Evolutionary conservation across 2,113 vertebrate genomes (phyloP).

Genomic region (Zosterops pallidus): DNA sequence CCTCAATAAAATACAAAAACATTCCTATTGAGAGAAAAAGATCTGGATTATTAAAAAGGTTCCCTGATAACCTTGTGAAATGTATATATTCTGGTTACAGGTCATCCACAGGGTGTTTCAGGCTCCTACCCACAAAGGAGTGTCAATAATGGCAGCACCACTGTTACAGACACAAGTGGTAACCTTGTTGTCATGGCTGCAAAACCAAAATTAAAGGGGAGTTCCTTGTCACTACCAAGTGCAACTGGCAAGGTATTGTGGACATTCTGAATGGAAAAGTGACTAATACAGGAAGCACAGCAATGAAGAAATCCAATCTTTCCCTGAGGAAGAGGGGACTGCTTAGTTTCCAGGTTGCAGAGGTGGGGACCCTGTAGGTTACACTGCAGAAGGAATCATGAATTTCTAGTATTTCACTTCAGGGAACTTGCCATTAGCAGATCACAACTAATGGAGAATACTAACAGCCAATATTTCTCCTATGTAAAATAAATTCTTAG

Average conservation of each 20-base stretch:
- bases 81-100: not conserved
- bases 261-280: not conserved
- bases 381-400: not conserved
- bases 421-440: not conserved
- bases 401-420: not conserved
- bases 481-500: not conserved
- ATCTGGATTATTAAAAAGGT: not conserved
- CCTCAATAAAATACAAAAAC: not conserved
- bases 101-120: not conserved
- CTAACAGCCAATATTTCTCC: not conserved
- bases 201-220: not conserved
- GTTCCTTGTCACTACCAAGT: not conserved
- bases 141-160: not conserved
- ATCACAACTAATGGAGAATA: not conserved
- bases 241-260: not conserved
- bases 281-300: not conserved
- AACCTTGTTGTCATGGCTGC: not conserved
- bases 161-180: not conserved
- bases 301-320: not conserved
- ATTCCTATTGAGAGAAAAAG: not conserved
- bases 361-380: not conserved
- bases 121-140: not conserved
- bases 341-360: not conserved
- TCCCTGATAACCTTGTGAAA: not conserved
- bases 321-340: not conserved